phyloP scores from a whole-genome alignment of 2,888 invertebrate genomes.

The Meliscaeva auricollis region DNA sequence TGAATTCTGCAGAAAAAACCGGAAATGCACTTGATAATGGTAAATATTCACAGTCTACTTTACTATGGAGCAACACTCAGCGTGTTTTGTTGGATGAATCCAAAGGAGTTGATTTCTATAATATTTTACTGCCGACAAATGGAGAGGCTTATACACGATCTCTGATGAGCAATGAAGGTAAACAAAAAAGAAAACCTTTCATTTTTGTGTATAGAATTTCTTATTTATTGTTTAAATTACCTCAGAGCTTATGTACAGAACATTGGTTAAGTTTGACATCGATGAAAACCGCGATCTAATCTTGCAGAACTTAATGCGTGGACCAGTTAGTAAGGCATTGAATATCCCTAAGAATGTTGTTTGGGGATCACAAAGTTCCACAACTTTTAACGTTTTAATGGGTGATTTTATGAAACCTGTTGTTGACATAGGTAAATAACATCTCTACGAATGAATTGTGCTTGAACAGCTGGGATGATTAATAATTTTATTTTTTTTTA shows the following conservation, averaged over 20 bases:
- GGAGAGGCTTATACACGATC: slow-evolving; percentile 81
- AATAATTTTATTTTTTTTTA: background rate
- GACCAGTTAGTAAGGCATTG: slow-evolving; percentile 88
- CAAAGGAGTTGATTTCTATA: slow-evolving; percentile 91
- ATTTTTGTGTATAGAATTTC: background rate
- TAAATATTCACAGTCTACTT: slow-evolving; percentile 87
- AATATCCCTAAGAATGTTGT: slow-evolving; percentile 87
- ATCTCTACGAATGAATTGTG: background rate
- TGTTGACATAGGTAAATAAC: slow-evolving; percentile 87
- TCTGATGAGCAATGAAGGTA: slow-evolving; percentile 52
- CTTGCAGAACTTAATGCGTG: slow-evolving; percentile 88
- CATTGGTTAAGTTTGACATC: slow-evolving; percentile 80
- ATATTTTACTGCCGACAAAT: slow-evolving; percentile 86
- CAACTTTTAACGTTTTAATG: slow-evolving; percentile 86
- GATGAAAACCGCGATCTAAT: slow-evolving; percentile 80
- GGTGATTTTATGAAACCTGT: slow-evolving; percentile 94
- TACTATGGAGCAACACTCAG: slow-evolving; percentile 88
- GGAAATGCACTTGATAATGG: slow-evolving; percentile 86
- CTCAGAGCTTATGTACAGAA: slow-evolving; percentile 80
- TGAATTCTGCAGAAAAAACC: slow-evolving; percentile 86
- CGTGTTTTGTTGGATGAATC: slow-evolving; percentile 87
- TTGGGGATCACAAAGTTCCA: slow-evolving; percentile 87
- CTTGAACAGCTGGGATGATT: background rate
- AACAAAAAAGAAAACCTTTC: background rate
- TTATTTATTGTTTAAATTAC: background rate